Evolutionary conservation across 1,140 invertebrate species (phyloP), one percentile per base, ranked within the genome.

Genomic region (Macrostomum lignano): DNA sequence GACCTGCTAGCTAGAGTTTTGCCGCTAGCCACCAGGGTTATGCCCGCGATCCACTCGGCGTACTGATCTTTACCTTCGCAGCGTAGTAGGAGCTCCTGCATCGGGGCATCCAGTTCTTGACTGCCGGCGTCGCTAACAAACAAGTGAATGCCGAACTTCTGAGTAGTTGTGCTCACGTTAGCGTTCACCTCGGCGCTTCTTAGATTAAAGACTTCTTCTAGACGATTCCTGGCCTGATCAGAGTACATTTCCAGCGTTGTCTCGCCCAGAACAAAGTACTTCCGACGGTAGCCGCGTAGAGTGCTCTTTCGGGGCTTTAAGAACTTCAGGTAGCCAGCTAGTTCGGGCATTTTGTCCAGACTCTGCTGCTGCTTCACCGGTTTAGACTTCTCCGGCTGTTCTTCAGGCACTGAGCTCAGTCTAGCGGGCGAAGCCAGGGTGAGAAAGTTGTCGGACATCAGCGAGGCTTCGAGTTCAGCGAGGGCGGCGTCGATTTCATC

Each of bases 11-110:
- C 86, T 61, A 70, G 65, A 21, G 67, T 82, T 39, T 86, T 73
- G 2, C 86, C 86, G 55, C 91, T 86, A 3, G 84, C 69, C 0
- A 81, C 88, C 32, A 96, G 59, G 40, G 76, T 69, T 49, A 79
- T 88, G 2, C 86, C 88, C 7, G 86, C 82, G 72, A 96, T 79
- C 88, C 88, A 98, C 49, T 73, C 74, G 7, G 86, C 81, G 55
- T 94, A 98, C 52, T 93, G 81, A 17, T 79, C 71, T 54, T 96
- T 21, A n/a, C 32, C 32, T 5, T 36, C 34, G 21, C 13, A 36
- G 10, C 32, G 31, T 21, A 17, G 17, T 28, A 15, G 15, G 26
- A 28, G 19, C 19, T 28, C 26, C 3, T 28, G n/a, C n/a, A n/a
- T n/a, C n/a, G n/a, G n/a, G n/a, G n/a, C n/a, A n/a, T n/a, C n/a